Conservation (phyloP, 2,888 invertebrate genomes). For the Camptogramma bilineatum region DNA sequence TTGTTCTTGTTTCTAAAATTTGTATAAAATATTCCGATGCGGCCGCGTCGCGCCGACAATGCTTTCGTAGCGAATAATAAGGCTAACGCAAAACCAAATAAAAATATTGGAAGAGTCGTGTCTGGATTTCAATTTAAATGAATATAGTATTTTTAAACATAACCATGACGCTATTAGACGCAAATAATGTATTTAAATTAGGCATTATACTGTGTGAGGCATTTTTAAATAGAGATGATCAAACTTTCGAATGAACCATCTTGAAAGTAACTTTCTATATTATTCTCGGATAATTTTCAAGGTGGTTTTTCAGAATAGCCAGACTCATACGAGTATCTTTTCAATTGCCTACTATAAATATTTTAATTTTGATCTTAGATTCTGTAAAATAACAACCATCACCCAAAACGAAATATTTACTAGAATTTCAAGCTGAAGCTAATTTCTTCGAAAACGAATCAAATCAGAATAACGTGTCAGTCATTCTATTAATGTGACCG, state of each 20-base stretch:
- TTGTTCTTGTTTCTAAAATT: constrained; percentile 84
- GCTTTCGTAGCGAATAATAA: constrained; percentile 68
- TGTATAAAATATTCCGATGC: constrained; percentile 83
- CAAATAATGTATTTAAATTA: neutral
- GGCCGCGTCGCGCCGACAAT: constrained; percentile 73
- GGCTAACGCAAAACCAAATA: constrained; percentile 62
- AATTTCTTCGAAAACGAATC: constrained; percentile 67
- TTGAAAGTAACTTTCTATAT: too few relatives aligned
- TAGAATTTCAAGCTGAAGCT: constrained; percentile 60
- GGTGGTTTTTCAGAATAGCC: too few relatives aligned
- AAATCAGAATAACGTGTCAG: constrained; percentile 75
- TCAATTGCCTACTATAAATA: too few relatives aligned
- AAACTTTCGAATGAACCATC: too few relatives aligned
- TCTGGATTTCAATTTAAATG: constrained; percentile 57
- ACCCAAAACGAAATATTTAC: constrained; percentile 48
- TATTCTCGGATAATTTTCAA: too few relatives aligned
- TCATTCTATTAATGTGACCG: constrained; percentile 79
- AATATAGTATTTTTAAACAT: constrained; percentile 6
- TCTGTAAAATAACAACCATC: neutral
- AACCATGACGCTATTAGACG: neutral
- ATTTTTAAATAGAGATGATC: too few relatives aligned
- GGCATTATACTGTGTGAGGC: neutral
- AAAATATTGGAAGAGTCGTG: constrained; percentile 54
- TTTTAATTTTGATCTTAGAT: neutral
- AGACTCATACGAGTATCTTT: too few relatives aligned